Conservation (phyloP, 2,113 vertebrate species). For the Malurus alboscapulatus region DNA sequence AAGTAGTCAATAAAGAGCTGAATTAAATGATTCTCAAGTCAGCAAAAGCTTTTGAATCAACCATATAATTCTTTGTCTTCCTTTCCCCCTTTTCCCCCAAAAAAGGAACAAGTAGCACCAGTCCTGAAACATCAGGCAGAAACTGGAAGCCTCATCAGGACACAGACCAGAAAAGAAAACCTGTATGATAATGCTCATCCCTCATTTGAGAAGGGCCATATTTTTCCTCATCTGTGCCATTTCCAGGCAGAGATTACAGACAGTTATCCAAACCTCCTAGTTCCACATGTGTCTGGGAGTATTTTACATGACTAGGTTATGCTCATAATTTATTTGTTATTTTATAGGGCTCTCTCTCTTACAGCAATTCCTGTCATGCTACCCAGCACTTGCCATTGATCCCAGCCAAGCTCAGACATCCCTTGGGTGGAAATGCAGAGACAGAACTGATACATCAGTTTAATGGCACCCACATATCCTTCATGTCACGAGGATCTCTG, state of each 20-base stretch:
- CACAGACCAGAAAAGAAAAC: background rate
- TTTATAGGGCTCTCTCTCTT: background rate
- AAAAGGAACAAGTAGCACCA: background rate
- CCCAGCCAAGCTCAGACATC: background rate
- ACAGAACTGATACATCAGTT: background rate
- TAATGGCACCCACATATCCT: background rate
- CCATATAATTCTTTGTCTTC: background rate
- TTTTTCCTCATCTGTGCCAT: background rate
- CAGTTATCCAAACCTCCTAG: background rate
- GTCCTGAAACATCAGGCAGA: background rate
- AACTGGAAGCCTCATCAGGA: background rate
- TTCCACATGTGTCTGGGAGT: background rate
- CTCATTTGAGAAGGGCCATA: background rate
- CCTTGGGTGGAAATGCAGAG: background rate
- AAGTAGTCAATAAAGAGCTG: background rate
- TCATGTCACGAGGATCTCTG: background rate
- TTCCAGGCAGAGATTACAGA: background rate
- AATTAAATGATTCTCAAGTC: background rate
- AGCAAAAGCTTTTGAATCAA: background rate
- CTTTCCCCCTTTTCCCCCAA: background rate
- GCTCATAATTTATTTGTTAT: background rate
- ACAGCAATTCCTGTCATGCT: background rate
- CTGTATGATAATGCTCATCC: fast-evolving
- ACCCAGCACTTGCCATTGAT: background rate
- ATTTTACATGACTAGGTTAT: background rate